These are phyloP conservation scores for Paratilapia polleni DNA, from an alignment of 2,113 vertebrate species.

Conservation along the genomic window DNA sequence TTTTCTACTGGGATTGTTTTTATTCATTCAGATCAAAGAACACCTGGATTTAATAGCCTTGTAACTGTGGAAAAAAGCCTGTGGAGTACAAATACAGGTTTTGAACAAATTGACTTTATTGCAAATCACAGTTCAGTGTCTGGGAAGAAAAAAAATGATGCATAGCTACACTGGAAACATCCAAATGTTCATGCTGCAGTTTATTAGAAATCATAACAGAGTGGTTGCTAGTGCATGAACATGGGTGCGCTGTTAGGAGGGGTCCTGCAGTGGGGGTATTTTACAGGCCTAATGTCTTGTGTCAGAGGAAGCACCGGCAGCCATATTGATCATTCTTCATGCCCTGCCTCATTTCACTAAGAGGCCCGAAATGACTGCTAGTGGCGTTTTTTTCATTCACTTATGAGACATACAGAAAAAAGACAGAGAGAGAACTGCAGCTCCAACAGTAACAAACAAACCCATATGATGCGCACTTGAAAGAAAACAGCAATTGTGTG, in stretches of 20 bases:
- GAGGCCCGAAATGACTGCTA: conserved; percentile 14
- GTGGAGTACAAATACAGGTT: too few relatives aligned
- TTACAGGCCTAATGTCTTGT: conserved; percentile 27
- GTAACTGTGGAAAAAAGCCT: not conserved
- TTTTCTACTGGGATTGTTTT: too few relatives aligned
- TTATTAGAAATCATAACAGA: not conserved
- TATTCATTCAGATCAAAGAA: not conserved
- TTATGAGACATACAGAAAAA: not conserved
- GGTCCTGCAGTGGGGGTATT: not conserved
- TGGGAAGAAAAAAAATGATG: too few relatives aligned
- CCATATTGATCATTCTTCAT: conserved; percentile 43
- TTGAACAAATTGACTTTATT: too few relatives aligned
- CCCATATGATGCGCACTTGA: not conserved
- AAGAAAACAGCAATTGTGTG: not conserved
- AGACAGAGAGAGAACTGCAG: not conserved
- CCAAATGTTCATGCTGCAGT: not conserved
- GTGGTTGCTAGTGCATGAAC: not conserved
- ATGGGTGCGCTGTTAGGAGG: not conserved
- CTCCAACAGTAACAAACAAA: not conserved
- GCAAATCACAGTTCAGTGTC: too few relatives aligned
- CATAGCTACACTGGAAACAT: not conserved
- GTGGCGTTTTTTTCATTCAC: conserved; percentile 17
- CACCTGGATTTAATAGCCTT: not conserved
- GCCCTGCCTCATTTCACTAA: conserved; percentile 47
- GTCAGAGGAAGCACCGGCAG: conserved; percentile 26